Evolutionary conservation across 1,140 invertebrate genomes (phyloP).

Genomic region (Rhizoglyphus robini): DNA sequence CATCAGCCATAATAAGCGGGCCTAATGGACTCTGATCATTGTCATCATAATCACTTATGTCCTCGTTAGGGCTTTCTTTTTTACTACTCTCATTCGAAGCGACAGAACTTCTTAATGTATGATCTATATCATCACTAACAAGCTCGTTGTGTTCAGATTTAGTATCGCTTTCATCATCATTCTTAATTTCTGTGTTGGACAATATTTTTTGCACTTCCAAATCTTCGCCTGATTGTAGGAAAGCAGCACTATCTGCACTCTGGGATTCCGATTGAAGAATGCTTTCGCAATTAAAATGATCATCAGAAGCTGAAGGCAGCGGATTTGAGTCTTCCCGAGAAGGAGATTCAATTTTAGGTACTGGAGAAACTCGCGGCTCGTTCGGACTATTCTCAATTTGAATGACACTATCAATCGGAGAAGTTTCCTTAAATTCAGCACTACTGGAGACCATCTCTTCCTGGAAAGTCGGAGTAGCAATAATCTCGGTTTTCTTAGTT

Average conservation of each 20-base stretch:
- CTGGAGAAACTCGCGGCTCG: background rate
- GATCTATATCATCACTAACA: too few species aligned
- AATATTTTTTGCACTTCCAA: background rate
- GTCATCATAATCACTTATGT: too few species aligned
- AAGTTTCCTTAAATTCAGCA: background rate
- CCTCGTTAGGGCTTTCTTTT: too few species aligned
- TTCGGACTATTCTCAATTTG: background rate
- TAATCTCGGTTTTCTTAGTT: background rate
- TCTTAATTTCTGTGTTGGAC: background rate
- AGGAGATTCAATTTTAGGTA: background rate
- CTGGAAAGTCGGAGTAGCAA: background rate
- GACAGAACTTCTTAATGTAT: too few species aligned
- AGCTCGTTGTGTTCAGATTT: too few species aligned
- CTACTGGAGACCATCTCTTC: background rate
- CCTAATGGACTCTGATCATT: background rate
- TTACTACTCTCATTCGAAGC: too few species aligned
- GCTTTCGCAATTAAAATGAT: background rate
- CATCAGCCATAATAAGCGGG: background rate
- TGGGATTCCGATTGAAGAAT: background rate
- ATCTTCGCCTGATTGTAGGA: background rate
- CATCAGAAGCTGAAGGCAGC: background rate
- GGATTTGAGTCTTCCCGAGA: background rate
- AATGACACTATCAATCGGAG: background rate
- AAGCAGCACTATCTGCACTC: background rate
- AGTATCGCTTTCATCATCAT: too few species aligned